Evolutionary conservation across 2,797 vertebrate genomes (phyloP).

Genomic region (Coccyzus lansbergi): DNA sequence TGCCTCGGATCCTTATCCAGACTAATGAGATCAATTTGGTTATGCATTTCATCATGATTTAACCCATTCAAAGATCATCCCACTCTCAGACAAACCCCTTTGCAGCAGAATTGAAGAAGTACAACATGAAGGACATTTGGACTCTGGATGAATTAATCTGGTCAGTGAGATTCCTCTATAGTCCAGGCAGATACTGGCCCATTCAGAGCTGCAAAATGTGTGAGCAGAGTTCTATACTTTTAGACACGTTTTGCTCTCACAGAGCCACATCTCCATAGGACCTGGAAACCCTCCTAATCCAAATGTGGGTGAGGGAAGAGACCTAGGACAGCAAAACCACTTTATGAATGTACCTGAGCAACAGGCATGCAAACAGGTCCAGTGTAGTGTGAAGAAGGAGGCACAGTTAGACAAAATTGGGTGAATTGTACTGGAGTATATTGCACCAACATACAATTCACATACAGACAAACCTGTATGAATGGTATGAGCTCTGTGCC

Average conservation of each 20-base stretch:
- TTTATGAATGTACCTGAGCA: neutral
- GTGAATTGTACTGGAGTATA: neutral
- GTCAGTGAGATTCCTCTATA: neutral
- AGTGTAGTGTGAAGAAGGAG: neutral
- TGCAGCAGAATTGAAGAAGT: neutral
- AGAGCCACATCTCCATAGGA: neutral
- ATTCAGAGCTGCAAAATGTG: neutral
- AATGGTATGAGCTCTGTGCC: neutral
- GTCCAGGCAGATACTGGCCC: neutral
- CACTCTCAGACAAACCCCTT: neutral
- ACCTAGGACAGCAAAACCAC: neutral
- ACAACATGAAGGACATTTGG: neutral
- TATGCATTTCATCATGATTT: neutral
- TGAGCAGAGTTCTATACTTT: neutral
- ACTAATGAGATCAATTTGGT: neutral
- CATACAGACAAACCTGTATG: neutral
- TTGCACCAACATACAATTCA: neutral
- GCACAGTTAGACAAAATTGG: neutral
- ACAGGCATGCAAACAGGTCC: neutral
- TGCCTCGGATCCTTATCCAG: neutral
- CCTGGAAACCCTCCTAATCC: neutral
- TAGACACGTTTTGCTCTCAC: rapidly evolving
- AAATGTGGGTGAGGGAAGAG: neutral
- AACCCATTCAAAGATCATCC: neutral
- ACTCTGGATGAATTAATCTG: neutral